phyloP scores from a whole-genome alignment of 2,113 vertebrate genomes.

The Notarius quadriscutis region DNA sequence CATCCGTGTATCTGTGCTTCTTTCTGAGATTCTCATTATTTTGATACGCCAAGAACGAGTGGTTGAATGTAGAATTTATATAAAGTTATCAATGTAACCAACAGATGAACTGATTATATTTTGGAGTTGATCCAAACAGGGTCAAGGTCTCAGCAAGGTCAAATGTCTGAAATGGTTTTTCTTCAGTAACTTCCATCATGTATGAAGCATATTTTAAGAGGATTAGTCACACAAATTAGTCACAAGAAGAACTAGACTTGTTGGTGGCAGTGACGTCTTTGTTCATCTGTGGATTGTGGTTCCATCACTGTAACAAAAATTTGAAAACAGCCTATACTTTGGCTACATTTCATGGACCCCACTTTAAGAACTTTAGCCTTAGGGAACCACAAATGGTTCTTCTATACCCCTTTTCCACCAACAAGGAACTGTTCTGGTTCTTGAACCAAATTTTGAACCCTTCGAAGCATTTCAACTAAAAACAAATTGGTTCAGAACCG shows the following conservation, averaged over 20 bases:
- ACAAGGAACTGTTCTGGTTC: no score
- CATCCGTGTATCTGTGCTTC: not conserved
- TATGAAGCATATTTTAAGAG: not conserved
- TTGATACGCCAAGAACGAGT: not conserved
- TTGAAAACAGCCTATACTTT: not conserved
- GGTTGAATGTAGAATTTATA: not conserved
- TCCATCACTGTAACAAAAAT: not conserved
- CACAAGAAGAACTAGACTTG: not conserved
- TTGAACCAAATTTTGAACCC: no score
- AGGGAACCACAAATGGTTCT: not conserved
- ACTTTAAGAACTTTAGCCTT: not conserved
- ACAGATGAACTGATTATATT: not conserved
- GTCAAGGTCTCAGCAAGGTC: not conserved
- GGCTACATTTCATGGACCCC: not conserved
- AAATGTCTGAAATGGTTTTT: not conserved
- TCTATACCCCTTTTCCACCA: not conserved
- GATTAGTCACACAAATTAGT: not conserved
- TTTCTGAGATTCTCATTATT: not conserved
- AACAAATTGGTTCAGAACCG: no score
- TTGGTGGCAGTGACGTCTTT: not conserved
- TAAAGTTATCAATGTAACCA: not conserved
- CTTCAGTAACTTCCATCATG: not conserved
- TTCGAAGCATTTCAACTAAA: no score
- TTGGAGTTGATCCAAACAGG: not conserved
- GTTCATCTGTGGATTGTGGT: not conserved